phyloP scores from a whole-genome alignment of 53 echinoderm and acorn worm genomes.

The Actinopyga echinites region DNA sequence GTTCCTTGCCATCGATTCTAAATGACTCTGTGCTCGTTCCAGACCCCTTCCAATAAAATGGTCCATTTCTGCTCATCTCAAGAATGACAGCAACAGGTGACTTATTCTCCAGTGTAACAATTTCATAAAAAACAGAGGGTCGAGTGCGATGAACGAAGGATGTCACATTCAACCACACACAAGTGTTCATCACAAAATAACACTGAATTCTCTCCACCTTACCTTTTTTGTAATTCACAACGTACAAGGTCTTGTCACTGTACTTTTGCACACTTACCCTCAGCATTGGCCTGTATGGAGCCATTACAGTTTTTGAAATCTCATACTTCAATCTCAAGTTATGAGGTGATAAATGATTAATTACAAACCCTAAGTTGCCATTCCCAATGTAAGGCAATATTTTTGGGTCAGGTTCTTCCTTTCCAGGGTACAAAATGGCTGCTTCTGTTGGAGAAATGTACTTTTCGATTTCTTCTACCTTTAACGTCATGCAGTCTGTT shows the following conservation, averaged over 20 bases:
- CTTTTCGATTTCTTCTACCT: constrained; percentile 65
- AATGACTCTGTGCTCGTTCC: constrained; percentile 74
- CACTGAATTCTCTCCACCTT: constrained; percentile 82
- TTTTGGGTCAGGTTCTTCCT: constrained; percentile 46
- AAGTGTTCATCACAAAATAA: constrained; percentile 72
- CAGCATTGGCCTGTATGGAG: constrained; percentile 79
- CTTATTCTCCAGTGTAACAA: constrained; percentile 80
- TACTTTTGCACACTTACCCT: constrained; percentile 60
- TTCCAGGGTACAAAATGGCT: constrained; percentile 54
- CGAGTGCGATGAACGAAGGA: constrained; percentile 76
- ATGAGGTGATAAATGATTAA: constrained; percentile 66
- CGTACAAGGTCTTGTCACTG: constrained; percentile 72
- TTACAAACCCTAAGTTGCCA: constrained; percentile 80
- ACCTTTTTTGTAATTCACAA: constrained; percentile 78
- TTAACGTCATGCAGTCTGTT: constrained; percentile 76
- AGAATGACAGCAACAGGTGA: constrained; percentile 73
- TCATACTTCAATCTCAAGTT: constrained; percentile 65
- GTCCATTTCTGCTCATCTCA: constrained; percentile 64
- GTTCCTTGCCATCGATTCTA: constrained; percentile 63
- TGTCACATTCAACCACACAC: constrained; percentile 75
- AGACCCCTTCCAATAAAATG: constrained; percentile 85
- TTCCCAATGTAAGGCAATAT: constrained; percentile 80
- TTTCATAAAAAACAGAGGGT: constrained; percentile 76
- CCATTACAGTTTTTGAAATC: constrained; percentile 63
- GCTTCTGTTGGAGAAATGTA: constrained; percentile 58